A percentile compares a stretch with the other conserved stretches of the same genome.
Conservation (phyloP, 2,797 vertebrate species). For the Parambassis ranga region DNA sequence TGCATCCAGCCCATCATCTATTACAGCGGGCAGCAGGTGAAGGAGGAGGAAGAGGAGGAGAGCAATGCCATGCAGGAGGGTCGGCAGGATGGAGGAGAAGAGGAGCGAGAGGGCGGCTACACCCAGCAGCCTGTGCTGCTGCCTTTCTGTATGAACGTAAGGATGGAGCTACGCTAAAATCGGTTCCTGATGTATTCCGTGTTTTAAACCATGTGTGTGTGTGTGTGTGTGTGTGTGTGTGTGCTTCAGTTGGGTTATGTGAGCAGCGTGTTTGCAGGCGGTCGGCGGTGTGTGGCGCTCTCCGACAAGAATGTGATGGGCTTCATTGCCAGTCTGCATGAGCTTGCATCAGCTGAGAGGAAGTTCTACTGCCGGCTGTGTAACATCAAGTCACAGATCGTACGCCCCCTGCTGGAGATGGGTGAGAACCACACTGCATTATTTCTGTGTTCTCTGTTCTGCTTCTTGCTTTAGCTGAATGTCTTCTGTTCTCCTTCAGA, state of each 20-base stretch:
- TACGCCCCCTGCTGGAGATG: conserved; percentile 90
- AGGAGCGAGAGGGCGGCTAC: conserved; percentile 58
- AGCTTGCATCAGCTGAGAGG: conserved; percentile 91
- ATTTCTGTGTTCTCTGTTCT: not conserved
- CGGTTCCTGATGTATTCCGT: no score
- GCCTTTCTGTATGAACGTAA: conserved; percentile 89
- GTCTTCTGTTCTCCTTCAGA: conserved; percentile 71
- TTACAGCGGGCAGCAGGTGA: conserved; percentile 89
- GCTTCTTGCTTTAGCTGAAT: not conserved
- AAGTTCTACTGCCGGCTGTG: conserved; percentile 91
- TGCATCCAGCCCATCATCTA: conserved; percentile 94
- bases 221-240: not conserved
- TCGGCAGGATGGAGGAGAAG: conserved; percentile 46
- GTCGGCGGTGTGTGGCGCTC: conserved; percentile 82
- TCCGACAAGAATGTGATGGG: conserved; percentile 92
- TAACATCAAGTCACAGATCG: conserved; percentile 86
- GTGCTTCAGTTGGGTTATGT: conserved; percentile 88
- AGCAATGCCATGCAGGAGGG: conserved; percentile 9
- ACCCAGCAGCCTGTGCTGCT: conserved; percentile 86
- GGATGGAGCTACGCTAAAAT: conserved; percentile 7
- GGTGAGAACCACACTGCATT: conserved; percentile 55
- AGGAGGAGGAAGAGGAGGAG: conserved; percentile 24
- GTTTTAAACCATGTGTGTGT: no score
- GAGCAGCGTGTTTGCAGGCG: conserved; percentile 88
- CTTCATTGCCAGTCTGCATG: conserved; percentile 92